Evolutionary conservation across 2,888 invertebrate species (phyloP).

Genomic region (Luperina testacea): DNA sequence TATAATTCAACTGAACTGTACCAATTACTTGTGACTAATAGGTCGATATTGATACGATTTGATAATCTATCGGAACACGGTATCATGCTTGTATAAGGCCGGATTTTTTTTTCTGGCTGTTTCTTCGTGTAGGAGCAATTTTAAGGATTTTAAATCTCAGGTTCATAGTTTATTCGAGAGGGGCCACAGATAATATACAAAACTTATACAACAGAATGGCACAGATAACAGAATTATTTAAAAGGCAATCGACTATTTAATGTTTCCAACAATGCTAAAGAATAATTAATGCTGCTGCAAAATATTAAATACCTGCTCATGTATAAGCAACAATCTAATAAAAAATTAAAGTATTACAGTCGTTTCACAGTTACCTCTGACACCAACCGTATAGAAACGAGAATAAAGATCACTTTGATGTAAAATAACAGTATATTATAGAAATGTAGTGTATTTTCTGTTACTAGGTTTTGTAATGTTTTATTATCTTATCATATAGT

Average conservation of each 20-base stretch:
- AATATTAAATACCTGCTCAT: background rate
- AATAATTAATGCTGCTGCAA: background rate
- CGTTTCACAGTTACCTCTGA: too few species aligned
- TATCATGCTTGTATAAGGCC: too few species aligned
- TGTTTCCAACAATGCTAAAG: too few species aligned
- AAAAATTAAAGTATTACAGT: background rate
- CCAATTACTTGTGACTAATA: constrained; percentile 23
- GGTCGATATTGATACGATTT: background rate
- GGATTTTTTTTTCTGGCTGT: too few species aligned
- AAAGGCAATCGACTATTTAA: too few species aligned
- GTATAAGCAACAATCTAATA: background rate
- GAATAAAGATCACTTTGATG: background rate
- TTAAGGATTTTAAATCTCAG: too few species aligned
- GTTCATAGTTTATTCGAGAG: too few species aligned
- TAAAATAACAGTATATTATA: background rate
- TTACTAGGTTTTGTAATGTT: background rate
- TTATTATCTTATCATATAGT: background rate
- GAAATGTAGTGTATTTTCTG: background rate
- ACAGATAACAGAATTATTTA: too few species aligned
- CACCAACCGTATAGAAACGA: background rate
- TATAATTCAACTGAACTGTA: constrained; percentile 4
- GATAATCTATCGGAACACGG: background rate
- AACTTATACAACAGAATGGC: too few species aligned
- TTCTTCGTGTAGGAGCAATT: too few species aligned
- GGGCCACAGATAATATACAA: too few species aligned